Evolutionary conservation across 2,113 vertebrate species (phyloP).

Genomic region (Lipophrys pholis): DNA sequence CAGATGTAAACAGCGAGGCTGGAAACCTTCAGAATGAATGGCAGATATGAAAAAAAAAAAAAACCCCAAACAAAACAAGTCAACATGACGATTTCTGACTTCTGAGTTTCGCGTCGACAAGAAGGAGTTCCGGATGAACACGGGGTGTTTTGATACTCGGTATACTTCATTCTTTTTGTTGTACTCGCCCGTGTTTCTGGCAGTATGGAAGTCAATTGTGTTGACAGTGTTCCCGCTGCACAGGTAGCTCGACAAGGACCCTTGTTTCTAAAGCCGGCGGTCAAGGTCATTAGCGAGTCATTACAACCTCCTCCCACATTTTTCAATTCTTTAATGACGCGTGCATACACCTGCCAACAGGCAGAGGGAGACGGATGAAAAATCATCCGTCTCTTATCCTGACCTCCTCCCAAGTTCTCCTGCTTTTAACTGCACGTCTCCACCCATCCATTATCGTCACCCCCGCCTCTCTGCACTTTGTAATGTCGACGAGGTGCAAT

Average conservation of each 20-base stretch:
- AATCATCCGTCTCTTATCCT: conserved; percentile 38
- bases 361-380: conserved; percentile 34
- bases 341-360: conserved; percentile 53
- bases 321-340: conserved; percentile 70
- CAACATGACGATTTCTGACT: neutral
- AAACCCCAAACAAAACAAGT: no score
- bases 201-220: conserved; percentile 35
- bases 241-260: conserved; percentile 6
- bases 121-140: conserved; percentile 5
- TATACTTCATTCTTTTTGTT: conserved; percentile 10
- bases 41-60: neutral
- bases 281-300: conserved; percentile 68
- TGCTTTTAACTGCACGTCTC: conserved; percentile 37
- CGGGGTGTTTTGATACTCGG: conserved; percentile 4
- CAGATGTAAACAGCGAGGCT: neutral
- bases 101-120: neutral
- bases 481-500: conserved; percentile 57
- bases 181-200: conserved; percentile 31
- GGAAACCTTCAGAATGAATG: conserved; percentile 23
- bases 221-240: conserved; percentile 6
- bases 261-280: conserved; percentile 32
- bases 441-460: conserved; percentile 51
- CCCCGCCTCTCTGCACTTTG: conserved; percentile 30
- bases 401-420: conserved; percentile 43
- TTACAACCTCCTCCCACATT: conserved; percentile 49